These are phyloP conservation scores for Phycodurus eques DNA, from an alignment of 2,113 vertebrate genomes.

Conservation along the genomic window DNA sequence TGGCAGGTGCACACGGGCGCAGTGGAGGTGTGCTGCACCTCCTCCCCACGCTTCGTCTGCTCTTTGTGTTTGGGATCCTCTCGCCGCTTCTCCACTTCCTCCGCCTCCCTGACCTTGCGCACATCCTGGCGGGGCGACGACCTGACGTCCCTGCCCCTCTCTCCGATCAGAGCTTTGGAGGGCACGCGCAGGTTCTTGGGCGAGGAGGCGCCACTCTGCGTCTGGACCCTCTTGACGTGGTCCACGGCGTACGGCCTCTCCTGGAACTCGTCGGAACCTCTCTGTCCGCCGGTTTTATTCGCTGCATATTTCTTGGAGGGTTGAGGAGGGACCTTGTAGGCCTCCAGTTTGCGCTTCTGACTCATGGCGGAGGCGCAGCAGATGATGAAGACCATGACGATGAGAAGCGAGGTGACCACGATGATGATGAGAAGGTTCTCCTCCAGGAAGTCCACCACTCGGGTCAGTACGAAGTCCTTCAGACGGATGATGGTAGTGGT, in stretches of 20 bases:
- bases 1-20: slow-evolving; percentile 73
- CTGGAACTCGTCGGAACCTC: slow-evolving; percentile 73
- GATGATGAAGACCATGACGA: slow-evolving; percentile 87
- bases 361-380: slow-evolving; percentile 87
- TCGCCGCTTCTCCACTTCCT: slow-evolving; percentile 62
- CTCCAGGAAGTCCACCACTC: slow-evolving; percentile 86
- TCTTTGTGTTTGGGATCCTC: slow-evolving; percentile 62
- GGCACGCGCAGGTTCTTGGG: slow-evolving; percentile 84
- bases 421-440: slow-evolving; percentile 86
- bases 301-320: slow-evolving; percentile 76
- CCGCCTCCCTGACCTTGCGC: slow-evolving; percentile 53
- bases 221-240: slow-evolving; percentile 78
- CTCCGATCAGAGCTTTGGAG: slow-evolving; percentile 61
- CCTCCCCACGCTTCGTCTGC: slow-evolving; percentile 55
- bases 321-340: slow-evolving; percentile 85
- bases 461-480: slow-evolving; percentile 76
- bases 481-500: slow-evolving; percentile 77
- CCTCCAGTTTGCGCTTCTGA: slow-evolving; percentile 88
- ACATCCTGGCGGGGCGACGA: slow-evolving; percentile 55
- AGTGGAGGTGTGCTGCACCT: slow-evolving; percentile 50
- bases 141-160: slow-evolving; percentile 65
- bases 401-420: slow-evolving; percentile 84
- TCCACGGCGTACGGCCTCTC: slow-evolving; percentile 74
- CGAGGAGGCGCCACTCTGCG: slow-evolving; percentile 74
- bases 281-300: slow-evolving; percentile 68